Base-by-base conservation (phyloP, 2,888 invertebrate species). In the Diploptera punctata region DNA sequence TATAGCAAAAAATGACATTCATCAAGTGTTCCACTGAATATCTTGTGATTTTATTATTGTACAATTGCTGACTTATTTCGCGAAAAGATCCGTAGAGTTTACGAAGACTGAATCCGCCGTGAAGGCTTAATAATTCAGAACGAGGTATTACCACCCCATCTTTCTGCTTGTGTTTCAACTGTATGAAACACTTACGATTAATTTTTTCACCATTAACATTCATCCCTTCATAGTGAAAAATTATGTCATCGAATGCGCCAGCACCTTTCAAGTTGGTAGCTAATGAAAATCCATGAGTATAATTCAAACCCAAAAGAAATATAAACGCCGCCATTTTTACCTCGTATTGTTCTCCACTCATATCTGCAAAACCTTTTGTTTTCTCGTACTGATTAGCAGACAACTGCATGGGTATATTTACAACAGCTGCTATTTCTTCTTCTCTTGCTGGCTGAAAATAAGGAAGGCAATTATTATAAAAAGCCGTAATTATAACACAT, bases 101-200 rank as follows among this genome's bases (percentile, higher is more conserved):
- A 4, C 31, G 10, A 2, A 54, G 21, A 33, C 33, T 54, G 54
- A 68, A 68, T n/a, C 19, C 31, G 19, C 54, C 68, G 29, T 68
- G n/a, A 31, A 52, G 54, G 1, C 54, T 33, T 4, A 52, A 54
- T 21, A 68, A 31, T 49, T 67, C 29, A 19, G 43, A n/a, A 18
- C 31, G 31, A 16, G 31, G n/a, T 31, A 67, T 49, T 18, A 54
- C 24, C 4, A 52, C 54, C 21, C 33, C 24, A 21, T 52, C 7
- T 2, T 21, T 26, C 13, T 47, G 44, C n/a, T 47, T 67, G 67
- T 67, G 67, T 44, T 47, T 67, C 47, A 67, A n/a, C 26, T 65
- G 65, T 18, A 65, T 16, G 43, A 65, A 65, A n/a, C 65, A 65
- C n/a, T 24, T 67, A n/a, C 44, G 47, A 3, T 18, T 4, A 3